Conservation (phyloP, 37 sponge, comb jelly and placozoan genomes). For the Halisarca cf. caerulea region DNA sequence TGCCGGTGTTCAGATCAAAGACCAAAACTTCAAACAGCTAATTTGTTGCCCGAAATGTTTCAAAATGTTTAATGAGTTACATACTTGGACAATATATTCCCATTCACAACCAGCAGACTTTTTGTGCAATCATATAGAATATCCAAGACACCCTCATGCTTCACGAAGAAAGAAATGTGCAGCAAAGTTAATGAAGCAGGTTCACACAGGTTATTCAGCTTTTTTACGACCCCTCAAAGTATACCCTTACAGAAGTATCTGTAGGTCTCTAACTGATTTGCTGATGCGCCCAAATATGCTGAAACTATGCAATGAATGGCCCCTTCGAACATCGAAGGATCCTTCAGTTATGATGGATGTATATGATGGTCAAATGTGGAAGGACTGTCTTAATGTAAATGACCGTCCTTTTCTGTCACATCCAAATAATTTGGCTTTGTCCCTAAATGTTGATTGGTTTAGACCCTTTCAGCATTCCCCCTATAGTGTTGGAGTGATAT, state of each 20-base stretch:
- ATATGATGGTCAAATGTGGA: constrained; percentile 57
- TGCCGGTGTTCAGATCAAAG: no score
- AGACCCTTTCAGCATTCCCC: constrained; percentile 25
- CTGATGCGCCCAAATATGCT: constrained; percentile 22
- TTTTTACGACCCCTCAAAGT: constrained; percentile 24
- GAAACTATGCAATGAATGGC: constrained; percentile 49
- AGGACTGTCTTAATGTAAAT: not conserved
- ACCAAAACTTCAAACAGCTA: no score
- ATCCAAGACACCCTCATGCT: constrained; percentile 41
- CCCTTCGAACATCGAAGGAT: not conserved
- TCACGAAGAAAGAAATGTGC: constrained; percentile 11
- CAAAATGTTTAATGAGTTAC: constrained; percentile 3
- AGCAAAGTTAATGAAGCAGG: not conserved
- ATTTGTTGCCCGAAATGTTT: constrained; percentile 47
- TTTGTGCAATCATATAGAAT: constrained; percentile 11
- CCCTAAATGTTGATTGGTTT: constrained; percentile 59
- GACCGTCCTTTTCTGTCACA: not conserved
- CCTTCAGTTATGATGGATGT: constrained; percentile 30
- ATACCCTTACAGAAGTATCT: constrained; percentile 23
- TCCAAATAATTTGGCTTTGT: constrained; percentile 31
- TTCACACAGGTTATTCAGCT: not conserved
- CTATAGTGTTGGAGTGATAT: constrained; percentile 24
- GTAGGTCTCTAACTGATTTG: constrained; percentile 14
- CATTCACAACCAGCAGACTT: not conserved
- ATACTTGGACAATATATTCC: not conserved